Conservation (phyloP, 2,888 invertebrate species). For the Eupithecia exiguata region DNA sequence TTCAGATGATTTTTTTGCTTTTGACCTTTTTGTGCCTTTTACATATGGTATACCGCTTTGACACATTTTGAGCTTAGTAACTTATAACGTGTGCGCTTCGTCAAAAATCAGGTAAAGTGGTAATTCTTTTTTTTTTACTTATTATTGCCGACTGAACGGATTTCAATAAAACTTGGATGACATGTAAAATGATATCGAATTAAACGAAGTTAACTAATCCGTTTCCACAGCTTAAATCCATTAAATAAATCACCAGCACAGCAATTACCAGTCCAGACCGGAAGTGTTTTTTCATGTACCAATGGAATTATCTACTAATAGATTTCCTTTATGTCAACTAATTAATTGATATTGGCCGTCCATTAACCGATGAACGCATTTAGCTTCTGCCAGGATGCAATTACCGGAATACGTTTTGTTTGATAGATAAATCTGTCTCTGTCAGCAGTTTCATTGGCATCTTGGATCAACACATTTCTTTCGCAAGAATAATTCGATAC, state of each 20-base stretch:
- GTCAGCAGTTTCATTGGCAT: neutral
- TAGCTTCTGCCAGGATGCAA: conserved; percentile 20
- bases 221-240: neutral
- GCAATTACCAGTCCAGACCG: conserved; percentile 43
- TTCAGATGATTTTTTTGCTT: neutral
- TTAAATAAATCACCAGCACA: neutral
- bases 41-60: too few species aligned
- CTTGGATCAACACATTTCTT: neutral
- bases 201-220: neutral
- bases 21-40: neutral
- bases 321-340: conserved; percentile 37
- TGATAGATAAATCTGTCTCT: neutral
- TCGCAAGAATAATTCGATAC: too few species aligned
- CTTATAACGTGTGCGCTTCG: too few species aligned
- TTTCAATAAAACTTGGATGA: neutral
- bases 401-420: conserved; percentile 19
- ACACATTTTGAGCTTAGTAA: conserved; percentile 45
- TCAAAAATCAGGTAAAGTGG: too few species aligned
- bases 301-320: conserved; percentile 43
- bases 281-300: conserved; percentile 63
- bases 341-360: conserved; percentile 50
- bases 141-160: neutral
- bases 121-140: neutral
- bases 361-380: conserved; percentile 21
- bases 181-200: neutral